Percentiles rank a stretch among this genome's conserved stretches.
Evolutionary conservation across 92 coral and sea anemone species (phyloP).

Genomic region (Porites evermanni): DNA sequence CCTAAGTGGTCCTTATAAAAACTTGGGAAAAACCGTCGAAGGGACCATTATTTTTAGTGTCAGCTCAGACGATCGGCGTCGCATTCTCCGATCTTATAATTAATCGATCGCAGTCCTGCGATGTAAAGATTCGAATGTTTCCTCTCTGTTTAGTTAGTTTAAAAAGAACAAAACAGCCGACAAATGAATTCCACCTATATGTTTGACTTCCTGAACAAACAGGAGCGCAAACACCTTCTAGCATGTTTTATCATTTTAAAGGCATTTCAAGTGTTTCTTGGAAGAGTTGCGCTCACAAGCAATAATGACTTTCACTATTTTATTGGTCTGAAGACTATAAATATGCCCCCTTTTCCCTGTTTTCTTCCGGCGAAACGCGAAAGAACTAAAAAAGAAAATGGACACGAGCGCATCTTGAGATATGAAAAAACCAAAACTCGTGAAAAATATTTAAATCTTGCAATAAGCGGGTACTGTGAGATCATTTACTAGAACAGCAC

Average conservation of each 20-base stretch:
- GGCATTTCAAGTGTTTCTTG: background rate
- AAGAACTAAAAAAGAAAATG: too few relatives aligned
- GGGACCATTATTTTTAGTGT: too few relatives aligned
- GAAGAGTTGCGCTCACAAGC: background rate
- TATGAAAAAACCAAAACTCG: too few relatives aligned
- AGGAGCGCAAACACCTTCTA: background rate
- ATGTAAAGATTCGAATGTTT: background rate
- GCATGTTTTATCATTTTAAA: background rate
- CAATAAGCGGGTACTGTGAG: background rate
- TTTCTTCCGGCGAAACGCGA: too few relatives aligned
- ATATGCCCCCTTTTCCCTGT: too few relatives aligned
- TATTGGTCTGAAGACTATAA: too few relatives aligned
- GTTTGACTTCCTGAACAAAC: background rate
- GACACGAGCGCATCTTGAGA: background rate
- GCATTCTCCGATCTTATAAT: too few relatives aligned
- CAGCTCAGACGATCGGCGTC: too few relatives aligned
- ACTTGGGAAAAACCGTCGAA: too few relatives aligned
- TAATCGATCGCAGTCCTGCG: background rate
- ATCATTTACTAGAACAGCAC: background rate
- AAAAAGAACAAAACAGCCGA: background rate
- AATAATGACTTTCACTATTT: too few relatives aligned
- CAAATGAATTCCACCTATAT: background rate
- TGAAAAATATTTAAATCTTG: too few relatives aligned
- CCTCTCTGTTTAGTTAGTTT: background rate
- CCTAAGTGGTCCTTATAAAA: too few relatives aligned